These are phyloP conservation scores for Coronaproctus castanopsis DNA, from an alignment of 2,888 invertebrate species.

Conservation along the genomic window DNA sequence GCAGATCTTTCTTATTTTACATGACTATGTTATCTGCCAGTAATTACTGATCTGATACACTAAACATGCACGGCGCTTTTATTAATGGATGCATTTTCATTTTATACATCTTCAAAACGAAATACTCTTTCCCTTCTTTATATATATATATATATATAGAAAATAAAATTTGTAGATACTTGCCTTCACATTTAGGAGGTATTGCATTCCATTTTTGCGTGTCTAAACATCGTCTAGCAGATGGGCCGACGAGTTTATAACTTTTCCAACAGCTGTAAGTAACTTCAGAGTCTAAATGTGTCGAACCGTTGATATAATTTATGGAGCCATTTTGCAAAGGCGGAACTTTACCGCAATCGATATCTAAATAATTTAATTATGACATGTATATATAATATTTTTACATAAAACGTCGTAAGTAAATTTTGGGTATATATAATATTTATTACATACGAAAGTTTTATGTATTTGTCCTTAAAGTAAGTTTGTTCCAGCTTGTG, in stretches of 20 bases:
- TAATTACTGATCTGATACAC: too few species aligned
- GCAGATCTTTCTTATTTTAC: too few species aligned
- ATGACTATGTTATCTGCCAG: too few species aligned
- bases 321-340: conserved; percentile 56
- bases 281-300: conserved; percentile 60
- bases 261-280: conserved; percentile 58
- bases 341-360: conserved; percentile 71
- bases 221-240: conserved; percentile 48
- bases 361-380: too few species aligned
- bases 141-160: neutral
- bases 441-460: neutral
- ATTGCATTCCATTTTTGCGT: conserved; percentile 64
- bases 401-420: too few species aligned
- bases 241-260: conserved; percentile 55
- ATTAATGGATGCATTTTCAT: too few species aligned
- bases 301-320: conserved; percentile 54
- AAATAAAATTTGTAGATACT: neutral
- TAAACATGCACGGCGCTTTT: too few species aligned
- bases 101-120: too few species aligned
- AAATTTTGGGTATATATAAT: neutral
- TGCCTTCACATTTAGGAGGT: conserved; percentile 72
- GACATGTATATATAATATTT: conserved; percentile 5
- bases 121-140: too few species aligned
- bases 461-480: too few species aligned
- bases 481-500: too few species aligned